Percentiles rank a stretch among this genome's conserved stretches.
These are phyloP conservation scores for Spatula versicolor DNA, from an alignment of 2,797 vertebrate species.

Conservation along the genomic window DNA sequence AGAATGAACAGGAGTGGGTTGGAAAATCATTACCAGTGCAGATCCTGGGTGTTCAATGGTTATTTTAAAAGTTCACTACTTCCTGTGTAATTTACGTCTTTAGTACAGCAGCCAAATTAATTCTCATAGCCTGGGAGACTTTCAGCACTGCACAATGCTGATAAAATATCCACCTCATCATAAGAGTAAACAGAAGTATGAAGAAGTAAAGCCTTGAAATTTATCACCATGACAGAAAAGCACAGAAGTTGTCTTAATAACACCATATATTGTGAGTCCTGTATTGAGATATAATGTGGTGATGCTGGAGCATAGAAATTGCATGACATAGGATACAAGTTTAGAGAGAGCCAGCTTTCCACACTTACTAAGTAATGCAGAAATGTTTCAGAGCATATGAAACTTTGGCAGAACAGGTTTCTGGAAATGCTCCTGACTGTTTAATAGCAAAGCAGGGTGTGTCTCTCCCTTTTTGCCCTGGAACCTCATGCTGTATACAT, in stretches of 20 bases:
- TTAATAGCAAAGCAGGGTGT: background rate
- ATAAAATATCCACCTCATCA: background rate
- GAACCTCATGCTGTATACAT: background rate
- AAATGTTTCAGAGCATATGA: constrained; percentile 1
- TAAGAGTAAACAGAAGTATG: background rate
- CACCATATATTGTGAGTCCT: constrained; percentile 11
- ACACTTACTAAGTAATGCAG: background rate
- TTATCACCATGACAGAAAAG: background rate
- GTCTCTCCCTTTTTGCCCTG: background rate
- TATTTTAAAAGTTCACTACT: background rate
- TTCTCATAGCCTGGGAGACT: background rate
- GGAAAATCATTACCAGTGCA: background rate
- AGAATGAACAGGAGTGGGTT: background rate
- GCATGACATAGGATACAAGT: background rate
- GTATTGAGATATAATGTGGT: background rate
- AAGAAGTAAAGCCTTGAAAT: background rate
- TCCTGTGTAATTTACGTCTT: background rate
- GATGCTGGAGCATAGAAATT: background rate
- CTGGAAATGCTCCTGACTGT: background rate
- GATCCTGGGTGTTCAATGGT: background rate
- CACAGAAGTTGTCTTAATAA: background rate
- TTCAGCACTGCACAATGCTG: background rate
- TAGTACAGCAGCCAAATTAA: background rate
- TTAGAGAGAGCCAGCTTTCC: background rate
- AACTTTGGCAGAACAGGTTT: background rate